These are phyloP conservation scores for Eulemur rubriventer DNA, from an alignment of 2,797 vertebrate genomes.

Conservation along the genomic window DNA sequence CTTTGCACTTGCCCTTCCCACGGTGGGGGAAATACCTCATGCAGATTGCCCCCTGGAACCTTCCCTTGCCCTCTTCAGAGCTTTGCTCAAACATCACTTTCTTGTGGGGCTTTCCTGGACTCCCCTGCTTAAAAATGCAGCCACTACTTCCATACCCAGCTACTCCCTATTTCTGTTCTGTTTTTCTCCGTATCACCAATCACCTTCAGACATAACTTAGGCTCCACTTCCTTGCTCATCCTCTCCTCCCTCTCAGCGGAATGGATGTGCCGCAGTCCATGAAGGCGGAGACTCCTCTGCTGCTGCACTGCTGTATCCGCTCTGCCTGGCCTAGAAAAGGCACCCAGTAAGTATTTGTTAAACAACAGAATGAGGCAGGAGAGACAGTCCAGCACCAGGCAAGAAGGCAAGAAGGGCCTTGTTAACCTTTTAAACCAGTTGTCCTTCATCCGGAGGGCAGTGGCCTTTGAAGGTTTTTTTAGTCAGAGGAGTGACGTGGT, in stretches of 20 bases:
- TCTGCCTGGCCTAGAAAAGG: background rate
- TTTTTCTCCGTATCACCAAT: background rate
- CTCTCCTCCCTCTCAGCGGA: background rate
- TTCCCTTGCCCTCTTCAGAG: background rate
- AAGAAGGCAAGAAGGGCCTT: background rate
- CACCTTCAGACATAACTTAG: background rate
- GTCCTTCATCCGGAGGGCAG: background rate
- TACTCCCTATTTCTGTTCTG: background rate
- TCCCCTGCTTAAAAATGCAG: background rate
- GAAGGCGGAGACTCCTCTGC: background rate
- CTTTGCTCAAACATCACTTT: background rate
- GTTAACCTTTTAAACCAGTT: background rate
- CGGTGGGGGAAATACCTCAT: background rate
- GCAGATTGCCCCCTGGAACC: background rate
- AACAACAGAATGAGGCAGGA: conserved; percentile 16
- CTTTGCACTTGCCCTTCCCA: background rate
- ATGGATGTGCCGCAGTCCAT: background rate
- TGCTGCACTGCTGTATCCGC: background rate
- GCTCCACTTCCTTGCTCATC: background rate
- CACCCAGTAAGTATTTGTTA: background rate
- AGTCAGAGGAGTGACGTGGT: background rate
- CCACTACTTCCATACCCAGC: background rate
- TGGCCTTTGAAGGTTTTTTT: background rate
- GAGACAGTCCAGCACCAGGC: background rate
- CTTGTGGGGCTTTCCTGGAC: background rate